Evolutionary conservation across 2,113 vertebrate species (phyloP), one percentile per base, ranked within the genome.

Genomic region (Phalacrocorax aristotelis): DNA sequence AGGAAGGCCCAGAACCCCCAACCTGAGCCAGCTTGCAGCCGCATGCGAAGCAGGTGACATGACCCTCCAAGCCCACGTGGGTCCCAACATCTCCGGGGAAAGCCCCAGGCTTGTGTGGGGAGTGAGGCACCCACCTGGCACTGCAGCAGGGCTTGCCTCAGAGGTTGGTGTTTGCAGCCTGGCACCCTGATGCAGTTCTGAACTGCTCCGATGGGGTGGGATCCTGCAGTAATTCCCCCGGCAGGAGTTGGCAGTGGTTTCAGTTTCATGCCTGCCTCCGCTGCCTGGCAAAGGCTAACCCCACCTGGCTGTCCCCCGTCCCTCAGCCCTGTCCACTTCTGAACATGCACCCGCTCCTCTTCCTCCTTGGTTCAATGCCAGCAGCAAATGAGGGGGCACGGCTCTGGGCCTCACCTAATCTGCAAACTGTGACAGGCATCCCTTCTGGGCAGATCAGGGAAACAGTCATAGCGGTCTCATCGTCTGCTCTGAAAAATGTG

Each of bases 21-120:
- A 11, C 17, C 25, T 55, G 38, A 81, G 64, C n/a, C 64, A 75
- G 68, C 68, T 3, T 70, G 32, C 79, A 82, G 80, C 83, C 83
- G 0, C 51, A 61, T 44, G 34, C 0, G 0, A 5, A 29, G 83
- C n/a, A 32, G 22, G 51, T 60, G 36, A 19, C 3, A 3, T 30
- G 60, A 17, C 65, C 88, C 32, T 66, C 55, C 72, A 20, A 57
- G 69, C n/a, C 27, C 14, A 1, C 0, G 2, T 58, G 60, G 10
- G 38, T 89, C 38, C 55, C 68, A 71, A 69, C 60, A 71, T 77
- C 76, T 69, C 78, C 51, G 68, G 75, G 34, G 48, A 83, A 89
- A 71, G 78, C 75, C 65, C 12, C 54, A 65, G 85, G 79, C 75
- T 46, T 32, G 20, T 38, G 13, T 0, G 0, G 42, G 57, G n/a